Evolutionary conservation across 2,113 vertebrate species (phyloP).

Genomic region (Nibea coibor): DNA sequence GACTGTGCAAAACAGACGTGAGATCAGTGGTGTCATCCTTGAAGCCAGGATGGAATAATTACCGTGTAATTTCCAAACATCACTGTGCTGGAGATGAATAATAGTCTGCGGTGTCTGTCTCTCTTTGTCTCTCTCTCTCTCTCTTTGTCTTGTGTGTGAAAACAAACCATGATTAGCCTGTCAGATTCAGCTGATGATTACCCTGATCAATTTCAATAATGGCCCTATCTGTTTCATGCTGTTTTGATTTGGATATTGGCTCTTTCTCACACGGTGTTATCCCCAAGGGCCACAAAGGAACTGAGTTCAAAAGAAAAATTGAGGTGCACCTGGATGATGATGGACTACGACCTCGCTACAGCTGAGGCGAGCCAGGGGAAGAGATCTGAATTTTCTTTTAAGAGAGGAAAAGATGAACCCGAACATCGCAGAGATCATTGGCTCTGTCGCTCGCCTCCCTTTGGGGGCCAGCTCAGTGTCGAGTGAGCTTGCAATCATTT

Average conservation of each 20-base stretch:
- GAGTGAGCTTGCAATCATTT: neutral
- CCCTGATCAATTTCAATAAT: conserved; percentile 66
- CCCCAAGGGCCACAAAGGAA: neutral
- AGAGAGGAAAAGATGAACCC: neutral
- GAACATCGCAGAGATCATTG: neutral
- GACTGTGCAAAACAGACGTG: conserved; percentile 14
- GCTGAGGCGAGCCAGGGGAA: neutral
- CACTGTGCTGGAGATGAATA: conserved; percentile 56
- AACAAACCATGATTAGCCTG: conserved; percentile 64
- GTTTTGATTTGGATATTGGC: conserved; percentile 51
- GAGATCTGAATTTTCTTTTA: neutral
- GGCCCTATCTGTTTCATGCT: conserved; percentile 55
- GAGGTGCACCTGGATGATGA: neutral
- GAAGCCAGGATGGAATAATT: conserved; percentile 59
- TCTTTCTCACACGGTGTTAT: conserved; percentile 45
- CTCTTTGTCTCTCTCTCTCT: conserved; percentile 6
- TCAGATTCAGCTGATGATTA: conserved; percentile 62
- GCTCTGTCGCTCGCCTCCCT: neutral
- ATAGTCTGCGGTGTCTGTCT: conserved; percentile 22
- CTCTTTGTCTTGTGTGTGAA: conserved; percentile 39
- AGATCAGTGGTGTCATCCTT: conserved; percentile 48
- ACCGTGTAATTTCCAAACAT: conserved; percentile 63
- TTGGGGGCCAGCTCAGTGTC: conserved; percentile 4
- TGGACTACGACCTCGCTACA: conserved; percentile 3
- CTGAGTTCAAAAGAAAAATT: neutral